Evolutionary conservation across 2,797 vertebrate species (phyloP), one percentile per base, ranked within the genome.

Genomic region (Sebastes dallii): DNA sequence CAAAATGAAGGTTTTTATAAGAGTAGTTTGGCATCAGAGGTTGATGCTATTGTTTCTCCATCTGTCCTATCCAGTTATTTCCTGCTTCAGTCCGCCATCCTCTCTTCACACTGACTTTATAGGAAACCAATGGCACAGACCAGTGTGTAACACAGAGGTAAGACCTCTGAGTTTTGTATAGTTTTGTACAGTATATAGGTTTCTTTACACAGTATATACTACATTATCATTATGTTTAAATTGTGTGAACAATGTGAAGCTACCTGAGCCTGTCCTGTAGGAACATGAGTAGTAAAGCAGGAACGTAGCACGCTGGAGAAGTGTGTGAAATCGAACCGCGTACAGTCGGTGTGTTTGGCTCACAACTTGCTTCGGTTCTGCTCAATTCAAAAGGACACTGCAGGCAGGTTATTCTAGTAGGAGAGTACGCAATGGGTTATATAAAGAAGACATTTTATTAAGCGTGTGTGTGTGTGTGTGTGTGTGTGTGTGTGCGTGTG

Each of bases 131-230:
- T 30, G 67, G 81, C 80, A 82, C 78, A 85, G 72, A 80, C 61
- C 46, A 25, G 77, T 76, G 88, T 88, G 70, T 75, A 18, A 82
- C 34, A 52, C 69, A 68, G 82, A 56, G 73, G 55, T 66, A 5
- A 68, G 54, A 77, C 56, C 83, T 85, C 75, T 76, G 81, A 66
- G 39, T 84, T 87, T 86, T 88, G 88, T 88, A 88, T 77, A 90
- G 82, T 87, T 87, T 92, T 93, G 91, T 94, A 94, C 84, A 92
- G 90, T 86, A 72, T 78, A 88, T 89, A 86, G 75, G 24, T 85
- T 91, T 90, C 59, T 91, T 88, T 79, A 85, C 59, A 83, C 80
- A 78, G 56, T 90, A 88, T 90, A 87, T 89, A 71, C 76, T 54
- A 27, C 69, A 75, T 75, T 75, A 66, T 74, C 60, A 73, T 85